Evolutionary conservation across 2,888 invertebrate species (phyloP).

Genomic region (Leucophenga montana): DNA sequence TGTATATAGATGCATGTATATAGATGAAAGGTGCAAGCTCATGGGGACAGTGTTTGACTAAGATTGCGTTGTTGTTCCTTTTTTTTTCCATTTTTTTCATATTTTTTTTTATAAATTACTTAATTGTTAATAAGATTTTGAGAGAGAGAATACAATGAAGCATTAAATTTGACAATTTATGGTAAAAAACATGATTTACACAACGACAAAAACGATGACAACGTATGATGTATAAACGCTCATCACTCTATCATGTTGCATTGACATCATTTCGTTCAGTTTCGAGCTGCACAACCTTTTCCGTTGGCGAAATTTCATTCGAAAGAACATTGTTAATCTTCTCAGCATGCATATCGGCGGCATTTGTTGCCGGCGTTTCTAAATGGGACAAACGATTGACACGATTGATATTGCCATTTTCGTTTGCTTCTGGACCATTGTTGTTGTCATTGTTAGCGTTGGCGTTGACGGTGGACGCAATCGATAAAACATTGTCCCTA

Average conservation of each 20-base stretch:
- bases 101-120: conserved; percentile 15
- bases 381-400: conserved; percentile 27
- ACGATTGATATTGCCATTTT: conserved; percentile 16
- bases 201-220: neutral
- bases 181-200: conserved; percentile 7
- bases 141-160: neutral
- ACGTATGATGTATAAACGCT: neutral
- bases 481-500: conserved; percentile 28
- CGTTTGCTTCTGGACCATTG: conserved; percentile 55
- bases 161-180: neutral
- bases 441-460: conserved; percentile 57
- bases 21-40: neutral
- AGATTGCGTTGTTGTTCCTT: no score
- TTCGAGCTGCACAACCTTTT: neutral
- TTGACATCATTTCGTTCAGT: conserved; percentile 40
- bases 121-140: conserved; percentile 19
- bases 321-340: no score
- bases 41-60: no score
- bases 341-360: conserved; percentile 8
- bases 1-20: conserved; percentile 5
- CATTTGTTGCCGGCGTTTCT: conserved; percentile 15
- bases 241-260: conserved; percentile 59
- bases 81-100: neutral
- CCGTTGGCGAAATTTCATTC: neutral
- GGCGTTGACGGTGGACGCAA: conserved; percentile 7